phyloP scores from a whole-genome alignment of 2,888 invertebrate genomes.

The Leucozona laternaria region DNA sequence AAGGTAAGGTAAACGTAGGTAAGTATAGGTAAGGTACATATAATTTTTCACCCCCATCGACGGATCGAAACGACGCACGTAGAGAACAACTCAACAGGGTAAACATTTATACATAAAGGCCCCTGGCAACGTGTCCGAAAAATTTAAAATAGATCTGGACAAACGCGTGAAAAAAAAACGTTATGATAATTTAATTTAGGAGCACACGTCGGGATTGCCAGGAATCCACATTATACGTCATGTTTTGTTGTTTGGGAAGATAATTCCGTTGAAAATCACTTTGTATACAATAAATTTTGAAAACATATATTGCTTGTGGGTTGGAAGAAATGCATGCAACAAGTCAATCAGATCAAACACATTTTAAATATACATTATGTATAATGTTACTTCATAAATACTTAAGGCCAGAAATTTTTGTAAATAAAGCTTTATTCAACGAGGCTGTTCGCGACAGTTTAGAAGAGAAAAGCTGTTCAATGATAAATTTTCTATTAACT shows the following conservation, averaged over 20 bases:
- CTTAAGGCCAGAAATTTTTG: too few relatives aligned
- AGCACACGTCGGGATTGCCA: background rate
- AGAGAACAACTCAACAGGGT: conserved; percentile 19
- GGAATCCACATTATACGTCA: background rate
- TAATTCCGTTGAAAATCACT: background rate
- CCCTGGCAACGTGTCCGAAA: conserved; percentile 19
- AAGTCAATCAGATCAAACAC: too few relatives aligned
- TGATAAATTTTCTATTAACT: too few relatives aligned
- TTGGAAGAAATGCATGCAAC: too few relatives aligned
- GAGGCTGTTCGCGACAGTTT: too few relatives aligned
- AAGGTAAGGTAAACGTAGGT: background rate
- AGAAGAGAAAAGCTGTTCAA: too few relatives aligned
- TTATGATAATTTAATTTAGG: conserved; percentile 22
- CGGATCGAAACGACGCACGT: background rate
- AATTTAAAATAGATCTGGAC: conserved; percentile 11
- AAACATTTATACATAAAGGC: conserved; percentile 6
- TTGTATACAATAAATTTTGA: too few relatives aligned
- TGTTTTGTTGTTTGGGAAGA: background rate
- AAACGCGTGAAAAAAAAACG: background rate
- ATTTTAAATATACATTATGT: too few relatives aligned
- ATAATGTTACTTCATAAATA: too few relatives aligned
- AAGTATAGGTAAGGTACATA: too few relatives aligned
- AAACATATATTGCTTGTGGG: too few relatives aligned
- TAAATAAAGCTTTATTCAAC: too few relatives aligned
- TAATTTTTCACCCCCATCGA: conserved; percentile 15